Conservation (phyloP, 1,140 invertebrate genomes). For the Rhizoglyphus robini region DNA sequence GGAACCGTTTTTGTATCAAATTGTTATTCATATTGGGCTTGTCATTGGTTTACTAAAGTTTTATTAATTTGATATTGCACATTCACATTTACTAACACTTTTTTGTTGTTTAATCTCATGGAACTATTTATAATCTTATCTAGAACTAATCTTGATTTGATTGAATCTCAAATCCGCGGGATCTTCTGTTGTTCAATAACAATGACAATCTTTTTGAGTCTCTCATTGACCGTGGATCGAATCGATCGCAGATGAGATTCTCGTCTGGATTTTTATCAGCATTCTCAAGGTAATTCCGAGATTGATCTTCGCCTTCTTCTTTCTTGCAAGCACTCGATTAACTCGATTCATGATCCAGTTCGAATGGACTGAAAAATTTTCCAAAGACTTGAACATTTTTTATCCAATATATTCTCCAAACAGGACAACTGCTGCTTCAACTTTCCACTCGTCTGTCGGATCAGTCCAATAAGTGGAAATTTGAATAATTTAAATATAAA, state of each 20-base stretch:
- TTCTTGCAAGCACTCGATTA: not conserved
- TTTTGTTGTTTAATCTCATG: too few species aligned
- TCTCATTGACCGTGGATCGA: not conserved
- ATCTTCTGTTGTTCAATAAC: constrained; percentile 12
- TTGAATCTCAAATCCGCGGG: not conserved
- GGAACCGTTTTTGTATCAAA: too few species aligned
- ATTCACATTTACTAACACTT: too few species aligned
- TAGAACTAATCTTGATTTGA: not conserved
- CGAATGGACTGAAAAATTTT: not conserved
- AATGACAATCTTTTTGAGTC: not conserved
- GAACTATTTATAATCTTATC: not conserved
- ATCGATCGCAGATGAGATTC: constrained; percentile 1
- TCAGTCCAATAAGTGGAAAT: not conserved
- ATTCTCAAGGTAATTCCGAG: not conserved
- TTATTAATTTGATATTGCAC: too few species aligned
- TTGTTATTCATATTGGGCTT: too few species aligned
- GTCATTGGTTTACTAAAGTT: too few species aligned
- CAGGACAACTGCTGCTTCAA: not conserved
- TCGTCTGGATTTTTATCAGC: not conserved
- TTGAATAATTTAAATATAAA: too few species aligned
- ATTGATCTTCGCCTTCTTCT: not conserved
- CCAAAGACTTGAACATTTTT: not conserved
- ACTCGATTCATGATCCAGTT: not conserved
- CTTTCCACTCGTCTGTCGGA: not conserved
- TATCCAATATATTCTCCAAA: not conserved